Evolutionary conservation across 1,140 invertebrate species (phyloP), one percentile per base, ranked within the genome.

Genomic region (Trinorchestia longiramus): DNA sequence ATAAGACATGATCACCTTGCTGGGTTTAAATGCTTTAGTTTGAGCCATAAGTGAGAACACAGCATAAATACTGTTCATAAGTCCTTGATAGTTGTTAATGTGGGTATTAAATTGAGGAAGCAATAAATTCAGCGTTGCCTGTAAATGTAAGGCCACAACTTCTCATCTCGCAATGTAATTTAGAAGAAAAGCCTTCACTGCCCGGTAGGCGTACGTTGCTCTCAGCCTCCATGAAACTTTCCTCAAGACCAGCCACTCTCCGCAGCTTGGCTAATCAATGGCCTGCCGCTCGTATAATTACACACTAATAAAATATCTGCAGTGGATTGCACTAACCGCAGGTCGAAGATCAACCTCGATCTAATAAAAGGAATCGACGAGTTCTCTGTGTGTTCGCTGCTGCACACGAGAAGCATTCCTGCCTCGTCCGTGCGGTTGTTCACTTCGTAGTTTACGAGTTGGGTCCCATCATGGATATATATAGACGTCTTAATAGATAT

Each of bases 281-380:
- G 88, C 88, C 88, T 91, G 88, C 88, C 88, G 88, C 41, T 91
- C 43, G 41, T 91, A 91, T 91, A 91, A 91, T 91, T 91, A 91
- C 88, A 91, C 88, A 42, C 88, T 44, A 91, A 91, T 91, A 91
- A 91, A 91, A 91, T 91, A 91, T 91, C 88, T 91, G 88, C 88
- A 91, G 43, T 91, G 88, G 88, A 91, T 42, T 43, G 43, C 88
- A 23, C 41, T 91, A 91, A 91, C 88, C 88, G 88, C 88, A 91
- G 88, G 88, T 91, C 88, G 88, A 43, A 91, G 88, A 91, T 91
- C 88, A 91, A 28, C 4, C 41, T 91, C 43, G 88, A 91, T 91
- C 88, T 44, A 91, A 91, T 43, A 91, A 91, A 91, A 43, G 41
- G 41, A 91, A 91, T 42, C 43, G 88, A 91, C 43, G 88, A 91